Evolutionary conservation across 1,140 invertebrate species (phyloP).

Genomic region (Drosophila erecta): DNA sequence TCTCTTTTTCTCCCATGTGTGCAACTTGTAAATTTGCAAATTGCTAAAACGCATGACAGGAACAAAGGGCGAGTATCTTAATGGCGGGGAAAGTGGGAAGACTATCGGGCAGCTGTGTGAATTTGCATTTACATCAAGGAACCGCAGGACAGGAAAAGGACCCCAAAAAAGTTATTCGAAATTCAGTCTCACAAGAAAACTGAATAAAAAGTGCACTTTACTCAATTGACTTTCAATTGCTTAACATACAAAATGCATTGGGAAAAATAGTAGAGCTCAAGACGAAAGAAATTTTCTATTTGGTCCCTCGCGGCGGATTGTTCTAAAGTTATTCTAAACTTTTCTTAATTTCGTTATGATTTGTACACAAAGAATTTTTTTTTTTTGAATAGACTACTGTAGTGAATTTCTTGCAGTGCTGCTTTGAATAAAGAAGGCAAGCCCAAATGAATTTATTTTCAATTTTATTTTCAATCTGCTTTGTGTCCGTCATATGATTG

Average conservation of each 20-base stretch:
- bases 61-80: constrained; percentile 14
- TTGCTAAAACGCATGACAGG: constrained; percentile 76
- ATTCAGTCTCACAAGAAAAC: constrained; percentile 15
- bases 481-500: constrained; percentile 49
- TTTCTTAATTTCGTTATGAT: neutral
- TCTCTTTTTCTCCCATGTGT: constrained; percentile 36
- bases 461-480: constrained; percentile 49
- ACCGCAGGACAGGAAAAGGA: constrained; percentile 33
- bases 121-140: constrained; percentile 52
- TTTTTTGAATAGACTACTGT: neutral
- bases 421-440: constrained; percentile 12
- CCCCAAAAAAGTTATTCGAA: constrained; percentile 30
- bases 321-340: too few relatives aligned
- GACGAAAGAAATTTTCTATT: neutral
- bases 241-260: constrained; percentile 31
- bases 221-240: constrained; percentile 48
- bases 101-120: constrained; percentile 36
- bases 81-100: neutral
- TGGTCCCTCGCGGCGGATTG: neutral
- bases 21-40: constrained; percentile 82
- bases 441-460: constrained; percentile 45
- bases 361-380: too few relatives aligned
- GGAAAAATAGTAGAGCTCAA: neutral
- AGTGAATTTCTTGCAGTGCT: constrained; percentile 12
- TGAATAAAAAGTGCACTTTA: constrained; percentile 26